Evolutionary conservation across 2,113 vertebrate species (phyloP), one percentile per base, ranked within the genome.

Genomic region (Tapirus terrestris): DNA sequence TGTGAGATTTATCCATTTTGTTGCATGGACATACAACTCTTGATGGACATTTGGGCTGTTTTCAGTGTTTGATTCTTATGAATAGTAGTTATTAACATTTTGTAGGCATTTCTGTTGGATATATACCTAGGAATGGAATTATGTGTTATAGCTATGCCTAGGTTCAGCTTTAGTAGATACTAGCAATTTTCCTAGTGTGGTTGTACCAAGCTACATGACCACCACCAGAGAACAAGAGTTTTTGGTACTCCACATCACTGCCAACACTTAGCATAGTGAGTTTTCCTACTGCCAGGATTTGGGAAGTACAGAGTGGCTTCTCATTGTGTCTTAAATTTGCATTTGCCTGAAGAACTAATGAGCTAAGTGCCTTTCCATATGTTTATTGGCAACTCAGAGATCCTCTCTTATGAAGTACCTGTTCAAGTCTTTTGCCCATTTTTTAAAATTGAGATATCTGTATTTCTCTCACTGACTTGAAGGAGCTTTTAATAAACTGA

Each of bases 341-440:
- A 75, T 82, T 89, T 89, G 56, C 45, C 43, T 91, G 61, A 91
- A 89, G 39, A 85, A 79, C 11, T 60, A 70, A 48, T 43, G 48
- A 93, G 23, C 29, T 8, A 18, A 39, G 17, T 23, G 65, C 12
- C 36, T 86, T 81, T 63, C 48, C 29, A 29, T 65, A 56, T 48
- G n/a, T 63, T 56, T 92, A 72, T 36, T 45, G 45, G 29, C 21
- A 91, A 63, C 73, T 79, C 45, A 51, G 56, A 96, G 36, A 76
- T 90, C 43, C 16, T 95, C 73, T 80, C 70, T 72, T 63, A 91
- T 70, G 63, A 91, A 86, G n/a, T 80, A 48, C 14, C 65, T 81
- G 58, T 87, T 92, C 73, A 86, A 96, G 27, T 76, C 8, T 80
- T 91, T 76, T 76, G 18, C 4, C 25, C 8, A 77, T 16, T 76